Base-by-base conservation (phyloP, 2,888 invertebrate genomes). In the Abrostola tripartita region DNA sequence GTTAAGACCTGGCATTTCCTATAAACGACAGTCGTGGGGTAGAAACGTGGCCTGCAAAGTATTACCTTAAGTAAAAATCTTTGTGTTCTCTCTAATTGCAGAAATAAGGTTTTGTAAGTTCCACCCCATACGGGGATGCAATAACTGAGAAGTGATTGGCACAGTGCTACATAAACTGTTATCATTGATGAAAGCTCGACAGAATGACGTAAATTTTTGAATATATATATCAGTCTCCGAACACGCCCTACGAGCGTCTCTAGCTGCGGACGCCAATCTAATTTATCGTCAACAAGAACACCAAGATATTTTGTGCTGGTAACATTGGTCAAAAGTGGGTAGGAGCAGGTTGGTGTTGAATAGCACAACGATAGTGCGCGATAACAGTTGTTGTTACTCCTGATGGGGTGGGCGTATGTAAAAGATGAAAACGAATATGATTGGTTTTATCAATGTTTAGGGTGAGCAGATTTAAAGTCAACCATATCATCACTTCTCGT, bases 381-480 rank as follows among this genome's bases (percentile, higher is more conserved):
- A 5, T n/a, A 5, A 53, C 5, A 0, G 36, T 5, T 36, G 7
- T 0, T 0, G 54, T 54, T 36, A 35, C 53, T 11, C n/a, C 42
- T 11, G 42, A 36, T 35, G 54, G 54, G 2, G 2, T 54, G 5
- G 42, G 54, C 0, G 42, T 8, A 10, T 36, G 11, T 4, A 42
- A 42, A 5, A 41, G 42, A 54, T 54, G 36, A 42, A 54, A 54
- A 36, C 42, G 54, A 5, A 42, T 6, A 54, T 5, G 42, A 42
- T 54, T 54, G 2, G 54, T 49, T 54, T 54, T 54, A 7, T 36
- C 54, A 11, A 53, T 35, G 9, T 53, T 53, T 11, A 53, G 53
- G 2, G 53, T 53, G 4, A 53, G 35, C 11, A 53, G 6, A 53
- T 53, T 53, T 6, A 11, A 11, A 7, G 53, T 24, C n/a, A 47